Percentiles rank a stretch among this genome's conserved stretches.
These are phyloP conservation scores for Labeo catla DNA, from an alignment of 2,113 vertebrate species.

Conservation along the genomic window DNA sequence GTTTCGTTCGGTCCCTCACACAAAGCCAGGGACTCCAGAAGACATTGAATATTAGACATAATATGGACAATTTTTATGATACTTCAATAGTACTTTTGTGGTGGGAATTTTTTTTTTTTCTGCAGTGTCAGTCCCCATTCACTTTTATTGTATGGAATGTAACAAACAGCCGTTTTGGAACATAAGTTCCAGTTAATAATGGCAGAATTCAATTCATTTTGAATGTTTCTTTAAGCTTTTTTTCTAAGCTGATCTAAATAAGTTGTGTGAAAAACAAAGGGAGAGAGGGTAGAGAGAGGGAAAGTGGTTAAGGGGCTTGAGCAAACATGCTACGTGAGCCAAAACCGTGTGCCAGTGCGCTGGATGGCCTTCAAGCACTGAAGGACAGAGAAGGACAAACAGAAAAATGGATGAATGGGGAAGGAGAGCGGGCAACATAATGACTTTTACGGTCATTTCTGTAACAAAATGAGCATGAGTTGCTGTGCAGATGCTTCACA, in stretches of 20 bases:
- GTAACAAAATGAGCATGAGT: neutral
- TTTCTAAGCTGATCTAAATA: constrained; percentile 15
- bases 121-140: too few relatives aligned
- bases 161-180: too few relatives aligned
- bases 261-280: neutral
- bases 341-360: neutral
- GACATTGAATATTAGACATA: too few relatives aligned
- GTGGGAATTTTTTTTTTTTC: too few relatives aligned
- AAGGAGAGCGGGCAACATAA: neutral
- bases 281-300: neutral
- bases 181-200: too few relatives aligned
- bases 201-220: too few relatives aligned
- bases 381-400: neutral
- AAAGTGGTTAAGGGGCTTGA: neutral
- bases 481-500: too few relatives aligned
- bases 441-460: neutral
- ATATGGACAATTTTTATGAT: too few relatives aligned
- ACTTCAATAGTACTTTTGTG: too few relatives aligned
- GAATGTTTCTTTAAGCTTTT: constrained; percentile 6
- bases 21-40: too few relatives aligned
- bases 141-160: too few relatives aligned
- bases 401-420: neutral
- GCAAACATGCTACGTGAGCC: constrained; percentile 7
- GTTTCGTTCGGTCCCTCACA: too few relatives aligned
- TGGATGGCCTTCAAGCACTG: constrained; percentile 4